A percentile compares a stretch with the other conserved stretches of the same genome.
Conservation (phyloP, 2,113 vertebrate species). For the Ciconia stormi region DNA sequence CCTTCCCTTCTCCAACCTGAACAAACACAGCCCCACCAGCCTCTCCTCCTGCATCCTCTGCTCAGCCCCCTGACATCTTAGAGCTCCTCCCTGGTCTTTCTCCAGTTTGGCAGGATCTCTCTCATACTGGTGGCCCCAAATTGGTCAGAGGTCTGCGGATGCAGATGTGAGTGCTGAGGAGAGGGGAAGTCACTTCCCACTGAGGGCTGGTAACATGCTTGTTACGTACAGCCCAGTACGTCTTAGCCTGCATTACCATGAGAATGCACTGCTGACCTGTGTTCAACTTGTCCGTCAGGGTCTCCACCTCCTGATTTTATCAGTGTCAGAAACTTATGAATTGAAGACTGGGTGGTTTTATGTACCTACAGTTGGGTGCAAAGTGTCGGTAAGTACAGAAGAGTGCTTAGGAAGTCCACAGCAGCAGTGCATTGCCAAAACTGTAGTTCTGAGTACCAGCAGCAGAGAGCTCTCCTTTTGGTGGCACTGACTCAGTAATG, state of each 20-base stretch:
- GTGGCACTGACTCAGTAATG: accelerated
- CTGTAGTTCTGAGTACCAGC: not conserved
- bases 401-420: not conserved
- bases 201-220: accelerated
- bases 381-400: accelerated
- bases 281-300: not conserved
- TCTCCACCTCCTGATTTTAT: not conserved
- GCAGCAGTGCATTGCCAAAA: not conserved
- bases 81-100: not conserved
- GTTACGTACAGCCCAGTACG: accelerated
- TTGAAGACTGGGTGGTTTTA: not conserved
- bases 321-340: not conserved
- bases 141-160: not conserved
- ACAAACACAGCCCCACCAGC: not conserved
- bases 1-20: not conserved
- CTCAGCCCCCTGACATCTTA: not conserved
- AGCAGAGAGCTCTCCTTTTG: not conserved
- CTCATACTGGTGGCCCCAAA: not conserved
- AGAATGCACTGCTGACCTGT: not conserved
- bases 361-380: not conserved
- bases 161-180: not conserved
- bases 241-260: not conserved
- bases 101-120: not conserved
- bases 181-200: not conserved
- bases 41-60: not conserved